Conservation (phyloP, 1,140 invertebrate genomes). For the Hycleus cichorii region DNA sequence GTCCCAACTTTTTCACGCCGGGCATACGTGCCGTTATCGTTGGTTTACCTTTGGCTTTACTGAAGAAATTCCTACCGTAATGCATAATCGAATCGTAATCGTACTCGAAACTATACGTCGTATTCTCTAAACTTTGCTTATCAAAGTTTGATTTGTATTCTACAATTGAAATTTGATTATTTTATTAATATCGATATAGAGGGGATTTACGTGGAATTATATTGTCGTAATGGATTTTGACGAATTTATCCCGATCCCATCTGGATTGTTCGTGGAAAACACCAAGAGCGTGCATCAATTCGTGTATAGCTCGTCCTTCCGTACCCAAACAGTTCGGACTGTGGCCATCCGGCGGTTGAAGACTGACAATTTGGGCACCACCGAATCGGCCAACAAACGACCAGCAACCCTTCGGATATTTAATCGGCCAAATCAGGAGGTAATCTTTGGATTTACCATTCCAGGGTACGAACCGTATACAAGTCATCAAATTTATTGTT, state of each 20-base stretch:
- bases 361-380: constrained; percentile 57
- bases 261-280: constrained; percentile 60
- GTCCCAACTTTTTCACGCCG: constrained; percentile 46
- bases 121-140: constrained; percentile 54
- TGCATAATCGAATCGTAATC: constrained; percentile 70
- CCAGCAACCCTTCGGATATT: constrained; percentile 61
- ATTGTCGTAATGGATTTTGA: constrained; percentile 50
- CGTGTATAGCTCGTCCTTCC: constrained; percentile 57
- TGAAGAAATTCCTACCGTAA: constrained; percentile 56
- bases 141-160: constrained; percentile 53
- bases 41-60: constrained; percentile 46
- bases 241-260: constrained; percentile 53
- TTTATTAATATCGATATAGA: constrained; percentile 3
- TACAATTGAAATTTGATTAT: constrained; percentile 34
- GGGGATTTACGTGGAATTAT: constrained; percentile 45
- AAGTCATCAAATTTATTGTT: constrained; percentile 55
- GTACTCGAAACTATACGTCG: constrained; percentile 57
- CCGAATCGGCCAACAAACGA: constrained; percentile 57
- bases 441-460: constrained; percentile 53
- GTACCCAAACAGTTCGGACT: constrained; percentile 53
- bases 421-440: constrained; percentile 56
- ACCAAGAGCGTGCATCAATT: constrained; percentile 58
- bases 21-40: constrained; percentile 54
- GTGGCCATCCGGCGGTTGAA: constrained; percentile 52
- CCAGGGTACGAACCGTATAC: constrained; percentile 56